Percentiles rank a stretch among this genome's conserved stretches.
These are phyloP conservation scores for Mus spicilegus DNA, from an alignment of 2,113 vertebrate genomes.

Conservation along the genomic window DNA sequence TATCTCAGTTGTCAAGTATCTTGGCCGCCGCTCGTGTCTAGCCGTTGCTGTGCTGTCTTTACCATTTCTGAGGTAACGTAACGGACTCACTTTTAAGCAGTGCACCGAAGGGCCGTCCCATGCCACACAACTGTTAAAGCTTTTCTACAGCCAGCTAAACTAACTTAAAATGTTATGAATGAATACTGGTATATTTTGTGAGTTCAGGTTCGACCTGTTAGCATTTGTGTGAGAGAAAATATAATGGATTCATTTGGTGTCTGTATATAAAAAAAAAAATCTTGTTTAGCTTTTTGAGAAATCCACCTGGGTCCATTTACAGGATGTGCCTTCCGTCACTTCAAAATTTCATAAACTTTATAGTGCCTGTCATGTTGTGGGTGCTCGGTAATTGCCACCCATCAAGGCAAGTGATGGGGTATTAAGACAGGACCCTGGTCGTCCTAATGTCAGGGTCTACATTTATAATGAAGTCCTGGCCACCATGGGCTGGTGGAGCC, in stretches of 20 bases:
- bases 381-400: slow-evolving; percentile 32
- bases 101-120: slow-evolving; percentile 25
- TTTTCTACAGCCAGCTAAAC: slow-evolving; percentile 70
- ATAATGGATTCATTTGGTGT: slow-evolving; percentile 44
- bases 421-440: slow-evolving; percentile 43
- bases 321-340: slow-evolving; percentile 67
- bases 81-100: neutral
- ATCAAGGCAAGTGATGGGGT: slow-evolving; percentile 58
- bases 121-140: slow-evolving; percentile 46
- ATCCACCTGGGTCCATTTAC: slow-evolving; percentile 69
- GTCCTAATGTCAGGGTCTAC: slow-evolving; percentile 58
- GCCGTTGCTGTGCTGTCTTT: neutral
- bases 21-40: neutral
- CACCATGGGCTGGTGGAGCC: slow-evolving; percentile 21
- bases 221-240: slow-evolving; percentile 51
- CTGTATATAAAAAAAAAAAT: slow-evolving; percentile 49
- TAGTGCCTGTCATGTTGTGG: slow-evolving; percentile 62
- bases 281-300: slow-evolving; percentile 64
- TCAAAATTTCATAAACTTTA: slow-evolving; percentile 72
- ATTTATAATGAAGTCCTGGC: slow-evolving; percentile 41
- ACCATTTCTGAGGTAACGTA: neutral
- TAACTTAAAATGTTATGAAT: slow-evolving; percentile 74
- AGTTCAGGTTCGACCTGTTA: slow-evolving; percentile 30
- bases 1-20: slow-evolving; percentile 47
- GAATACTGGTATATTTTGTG: slow-evolving; percentile 57